Evolutionary conservation across 2,113 vertebrate genomes (phyloP).

Genomic region (Vombatus ursinus): DNA sequence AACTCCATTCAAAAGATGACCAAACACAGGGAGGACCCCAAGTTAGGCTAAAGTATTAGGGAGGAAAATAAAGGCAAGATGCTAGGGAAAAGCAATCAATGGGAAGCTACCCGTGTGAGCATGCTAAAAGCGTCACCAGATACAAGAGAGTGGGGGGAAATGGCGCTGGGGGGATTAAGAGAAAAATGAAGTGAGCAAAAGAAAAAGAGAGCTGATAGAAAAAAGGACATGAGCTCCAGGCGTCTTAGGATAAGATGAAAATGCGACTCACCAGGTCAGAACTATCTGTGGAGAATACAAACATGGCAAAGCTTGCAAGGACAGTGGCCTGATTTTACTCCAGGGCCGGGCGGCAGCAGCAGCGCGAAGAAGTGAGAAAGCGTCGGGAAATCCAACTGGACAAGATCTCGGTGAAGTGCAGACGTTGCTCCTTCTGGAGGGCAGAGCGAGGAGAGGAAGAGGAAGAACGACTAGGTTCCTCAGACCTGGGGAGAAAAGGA

Average conservation of each 20-base stretch:
- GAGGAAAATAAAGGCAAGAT: not conserved
- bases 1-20: not conserved
- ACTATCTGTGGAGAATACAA: not conserved
- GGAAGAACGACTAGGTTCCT: not conserved
- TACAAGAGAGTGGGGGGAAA: not conserved
- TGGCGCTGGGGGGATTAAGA: not conserved
- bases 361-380: not conserved
- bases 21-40: not conserved
- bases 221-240: not conserved
- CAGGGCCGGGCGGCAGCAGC: not conserved
- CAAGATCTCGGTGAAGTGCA: too few relatives aligned
- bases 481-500: not conserved
- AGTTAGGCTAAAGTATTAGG: not conserved
- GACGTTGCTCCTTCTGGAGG: not conserved
- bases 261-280: not conserved
- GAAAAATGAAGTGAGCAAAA: not conserved
- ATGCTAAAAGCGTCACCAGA: not conserved
- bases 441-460: not conserved
- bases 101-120: not conserved
- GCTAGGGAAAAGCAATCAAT: not conserved
- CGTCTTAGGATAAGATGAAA: not conserved
- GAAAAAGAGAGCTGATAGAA: not conserved
- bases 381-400: not conserved
- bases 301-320: not conserved
- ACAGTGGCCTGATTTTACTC: not conserved